Conservation (phyloP, 2,888 invertebrate species). For the Volucella bombylans region DNA sequence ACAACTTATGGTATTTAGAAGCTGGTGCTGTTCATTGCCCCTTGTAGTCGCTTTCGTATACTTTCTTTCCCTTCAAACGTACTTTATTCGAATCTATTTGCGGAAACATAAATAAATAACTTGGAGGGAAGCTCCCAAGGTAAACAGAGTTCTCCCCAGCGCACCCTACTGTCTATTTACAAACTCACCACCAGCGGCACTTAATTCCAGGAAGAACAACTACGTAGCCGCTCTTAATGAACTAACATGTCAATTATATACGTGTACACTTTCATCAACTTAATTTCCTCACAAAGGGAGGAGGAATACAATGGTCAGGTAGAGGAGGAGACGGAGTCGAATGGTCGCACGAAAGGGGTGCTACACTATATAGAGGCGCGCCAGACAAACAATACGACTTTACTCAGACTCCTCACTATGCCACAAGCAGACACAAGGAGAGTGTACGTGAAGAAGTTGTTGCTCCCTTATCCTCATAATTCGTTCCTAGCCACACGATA, state of each 20-base stretch:
- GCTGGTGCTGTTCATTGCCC: too few species aligned
- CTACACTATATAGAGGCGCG: conserved; percentile 31
- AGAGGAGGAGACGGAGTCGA: background rate
- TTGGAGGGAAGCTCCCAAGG: conserved; percentile 18
- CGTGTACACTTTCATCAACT: conserved; percentile 44
- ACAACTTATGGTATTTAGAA: too few species aligned
- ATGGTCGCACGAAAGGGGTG: conserved; percentile 28
- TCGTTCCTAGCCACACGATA: conserved; percentile 54
- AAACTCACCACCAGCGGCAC: conserved; percentile 7
- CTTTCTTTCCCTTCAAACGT: background rate
- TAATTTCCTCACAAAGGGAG: conserved; percentile 36
- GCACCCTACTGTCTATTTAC: conserved; percentile 10
- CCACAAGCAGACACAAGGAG: background rate
- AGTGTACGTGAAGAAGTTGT: conserved; percentile 24
- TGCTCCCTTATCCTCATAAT: conserved; percentile 47
- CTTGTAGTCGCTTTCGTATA: background rate
- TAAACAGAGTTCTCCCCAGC: conserved; percentile 33
- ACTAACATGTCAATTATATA: conserved; percentile 61
- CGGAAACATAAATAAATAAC: conserved; percentile 31
- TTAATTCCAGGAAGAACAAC: conserved; percentile 24
- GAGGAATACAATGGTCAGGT: background rate
- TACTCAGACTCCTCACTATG: background rate
- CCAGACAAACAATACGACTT: conserved; percentile 43
- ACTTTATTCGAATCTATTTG: conserved; percentile 34
- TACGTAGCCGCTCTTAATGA: conserved; percentile 39